Evolutionary conservation across 2,797 vertebrate species (phyloP).

Genomic region (Vireo griseus): DNA sequence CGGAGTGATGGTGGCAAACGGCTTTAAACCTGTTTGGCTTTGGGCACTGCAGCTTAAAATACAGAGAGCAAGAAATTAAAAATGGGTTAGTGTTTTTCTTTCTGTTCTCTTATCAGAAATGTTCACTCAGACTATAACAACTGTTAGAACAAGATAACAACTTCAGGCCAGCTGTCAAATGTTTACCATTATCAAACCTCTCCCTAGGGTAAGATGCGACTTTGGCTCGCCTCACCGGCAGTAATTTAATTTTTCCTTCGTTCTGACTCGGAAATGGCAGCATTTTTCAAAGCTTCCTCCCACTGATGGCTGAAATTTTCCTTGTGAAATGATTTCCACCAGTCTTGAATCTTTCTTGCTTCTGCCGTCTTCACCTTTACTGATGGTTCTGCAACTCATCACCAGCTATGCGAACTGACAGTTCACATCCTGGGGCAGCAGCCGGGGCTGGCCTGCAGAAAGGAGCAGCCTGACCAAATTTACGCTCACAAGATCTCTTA

Average conservation of each 20-base stretch:
- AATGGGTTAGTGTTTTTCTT: slow-evolving; percentile 68
- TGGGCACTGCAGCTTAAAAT: slow-evolving; percentile 50
- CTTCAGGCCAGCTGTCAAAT: slow-evolving; percentile 85
- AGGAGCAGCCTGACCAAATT: slow-evolving; percentile 88
- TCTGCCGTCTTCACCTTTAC: slow-evolving; percentile 93
- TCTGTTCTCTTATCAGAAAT: slow-evolving; percentile 79
- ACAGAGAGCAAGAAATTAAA: slow-evolving; percentile 68
- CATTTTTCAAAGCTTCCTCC: slow-evolving; percentile 81
- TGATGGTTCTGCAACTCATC: slow-evolving; percentile 93
- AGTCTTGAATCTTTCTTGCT: slow-evolving; percentile 82
- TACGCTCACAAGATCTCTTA: slow-evolving; percentile 87
- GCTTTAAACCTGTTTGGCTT: slow-evolving; percentile 65
- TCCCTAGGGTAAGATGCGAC: slow-evolving; percentile 81
- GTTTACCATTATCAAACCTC: slow-evolving; percentile 83
- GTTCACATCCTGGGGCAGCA: slow-evolving; percentile 94
- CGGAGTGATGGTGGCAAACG: slow-evolving; percentile 17
- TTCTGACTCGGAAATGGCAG: slow-evolving; percentile 83
- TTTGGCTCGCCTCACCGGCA: slow-evolving; percentile 82
- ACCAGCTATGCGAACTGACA: slow-evolving; percentile 96
- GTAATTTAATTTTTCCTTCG: slow-evolving; percentile 85
- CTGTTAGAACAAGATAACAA: slow-evolving; percentile 82
- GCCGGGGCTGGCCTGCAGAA: slow-evolving; percentile 86
- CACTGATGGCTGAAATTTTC: slow-evolving; percentile 81
- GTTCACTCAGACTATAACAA: slow-evolving; percentile 80
- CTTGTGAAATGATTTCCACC: slow-evolving; percentile 83